phyloP scores from a whole-genome alignment of 2,888 invertebrate species.

The Tachina grossa region DNA sequence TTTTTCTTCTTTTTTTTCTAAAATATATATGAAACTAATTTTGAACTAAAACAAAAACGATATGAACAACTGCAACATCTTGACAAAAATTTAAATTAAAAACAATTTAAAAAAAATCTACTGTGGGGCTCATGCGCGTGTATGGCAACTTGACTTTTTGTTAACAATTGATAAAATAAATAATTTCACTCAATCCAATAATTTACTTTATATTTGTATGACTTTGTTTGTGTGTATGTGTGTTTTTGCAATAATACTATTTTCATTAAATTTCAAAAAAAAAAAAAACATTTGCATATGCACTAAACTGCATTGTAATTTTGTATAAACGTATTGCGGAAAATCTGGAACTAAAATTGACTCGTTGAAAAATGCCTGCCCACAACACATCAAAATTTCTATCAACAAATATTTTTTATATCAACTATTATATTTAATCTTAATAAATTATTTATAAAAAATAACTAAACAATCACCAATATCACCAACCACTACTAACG shows the following conservation, averaged over 20 bases:
- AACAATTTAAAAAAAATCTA: slow-evolving; percentile 31
- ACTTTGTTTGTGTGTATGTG: slow-evolving; percentile 62
- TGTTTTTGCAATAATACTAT: slow-evolving; percentile 64
- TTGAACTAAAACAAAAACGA: slow-evolving; percentile 53
- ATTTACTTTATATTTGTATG: slow-evolving; percentile 38
- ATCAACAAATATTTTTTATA: background rate
- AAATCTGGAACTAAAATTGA: slow-evolving; percentile 9
- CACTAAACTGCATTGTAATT: slow-evolving; percentile 53
- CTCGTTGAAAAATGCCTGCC: slow-evolving; percentile 1
- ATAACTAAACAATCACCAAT: slow-evolving; percentile 27
- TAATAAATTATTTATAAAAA: slow-evolving; percentile 20
- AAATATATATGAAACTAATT: slow-evolving; percentile 52
- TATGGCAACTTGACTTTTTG: slow-evolving; percentile 67
- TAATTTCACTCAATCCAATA: slow-evolving; percentile 49
- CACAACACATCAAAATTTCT: slow-evolving; percentile 14
- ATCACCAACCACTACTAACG: slow-evolving; percentile 48
- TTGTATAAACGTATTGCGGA: slow-evolving; percentile 37
- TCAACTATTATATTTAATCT: background rate
- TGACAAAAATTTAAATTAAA: slow-evolving; percentile 51
- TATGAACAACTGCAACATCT: slow-evolving; percentile 69
- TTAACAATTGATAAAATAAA: slow-evolving; percentile 41
- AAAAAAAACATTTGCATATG: slow-evolving; percentile 27
- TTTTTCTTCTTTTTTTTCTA: slow-evolving; percentile 68
- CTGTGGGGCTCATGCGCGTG: slow-evolving; percentile 58
- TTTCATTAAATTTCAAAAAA: slow-evolving; percentile 71